A percentile compares a stretch with the other conserved stretches of the same genome.
These are phyloP conservation scores for Percina caprodes DNA, from an alignment of 2,113 vertebrate species.

Conservation along the genomic window DNA sequence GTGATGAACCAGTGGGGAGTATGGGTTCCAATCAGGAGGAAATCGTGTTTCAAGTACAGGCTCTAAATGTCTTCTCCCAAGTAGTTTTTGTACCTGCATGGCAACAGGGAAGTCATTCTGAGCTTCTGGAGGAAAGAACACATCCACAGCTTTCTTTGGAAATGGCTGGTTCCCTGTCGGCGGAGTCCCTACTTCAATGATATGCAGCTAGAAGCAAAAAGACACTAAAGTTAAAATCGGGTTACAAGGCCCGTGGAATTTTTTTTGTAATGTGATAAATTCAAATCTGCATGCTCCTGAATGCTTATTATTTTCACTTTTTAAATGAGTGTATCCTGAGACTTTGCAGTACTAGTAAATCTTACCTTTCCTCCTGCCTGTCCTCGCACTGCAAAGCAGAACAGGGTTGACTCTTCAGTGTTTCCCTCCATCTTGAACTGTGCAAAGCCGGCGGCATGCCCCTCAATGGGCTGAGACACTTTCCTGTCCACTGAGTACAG, in stretches of 20 bases:
- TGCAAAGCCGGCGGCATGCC: conserved; percentile 96
- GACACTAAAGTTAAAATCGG: background rate
- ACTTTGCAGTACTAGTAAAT: conserved; percentile 2
- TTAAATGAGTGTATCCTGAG: background rate
- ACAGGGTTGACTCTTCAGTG: conserved; percentile 96
- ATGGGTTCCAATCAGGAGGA: background rate
- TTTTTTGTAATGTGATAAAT: background rate
- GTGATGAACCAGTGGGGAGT: background rate
- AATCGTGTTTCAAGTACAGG: background rate
- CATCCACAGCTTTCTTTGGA: conserved; percentile 99
- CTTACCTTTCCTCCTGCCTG: conserved; percentile 98
- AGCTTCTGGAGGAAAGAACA: conserved; percentile 99
- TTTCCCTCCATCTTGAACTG: conserved; percentile 99
- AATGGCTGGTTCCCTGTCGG: conserved; percentile 98
- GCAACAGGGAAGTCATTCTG: conserved; percentile 99
- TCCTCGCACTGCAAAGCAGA: conserved; percentile 98
- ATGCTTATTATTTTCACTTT: background rate
- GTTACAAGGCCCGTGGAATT: background rate
- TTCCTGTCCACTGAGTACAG: conserved; percentile 98
- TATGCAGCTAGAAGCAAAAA: conserved; percentile 88
- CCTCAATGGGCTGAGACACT: conserved; percentile 98
- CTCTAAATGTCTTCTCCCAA: background rate
- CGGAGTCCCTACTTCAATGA: conserved; percentile 98
- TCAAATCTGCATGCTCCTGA: background rate
- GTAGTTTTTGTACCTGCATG: conserved; percentile 91